Conservation (phyloP, 1,140 invertebrate species). For the Caenorhabditis brenneri region DNA sequence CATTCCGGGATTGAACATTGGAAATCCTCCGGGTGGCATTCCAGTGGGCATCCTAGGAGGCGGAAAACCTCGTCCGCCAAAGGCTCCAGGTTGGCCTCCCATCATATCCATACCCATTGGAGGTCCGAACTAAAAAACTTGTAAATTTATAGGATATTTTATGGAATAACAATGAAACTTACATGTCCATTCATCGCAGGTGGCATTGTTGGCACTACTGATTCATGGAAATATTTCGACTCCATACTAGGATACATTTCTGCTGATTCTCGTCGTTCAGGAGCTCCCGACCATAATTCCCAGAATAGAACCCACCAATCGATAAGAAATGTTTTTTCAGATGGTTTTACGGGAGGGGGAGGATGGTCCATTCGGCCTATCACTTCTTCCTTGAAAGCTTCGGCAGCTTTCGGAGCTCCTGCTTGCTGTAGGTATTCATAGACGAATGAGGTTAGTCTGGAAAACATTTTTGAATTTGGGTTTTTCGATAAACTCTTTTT, state of each 20-base stretch:
- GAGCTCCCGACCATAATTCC: constrained; percentile 64
- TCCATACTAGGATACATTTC: constrained; percentile 53
- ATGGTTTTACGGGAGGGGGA: background rate
- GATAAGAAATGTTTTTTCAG: constrained; percentile 48
- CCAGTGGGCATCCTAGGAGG: background rate
- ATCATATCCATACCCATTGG: constrained; percentile 50
- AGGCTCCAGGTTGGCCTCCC: constrained; percentile 24
- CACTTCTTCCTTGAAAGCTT: constrained; percentile 48
- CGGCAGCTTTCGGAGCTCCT: constrained; percentile 45
- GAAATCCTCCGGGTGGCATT: constrained; percentile 1
- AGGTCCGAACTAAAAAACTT: constrained; percentile 26
- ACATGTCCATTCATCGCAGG: constrained; percentile 36
- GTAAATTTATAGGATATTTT: background rate
- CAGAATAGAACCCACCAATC: constrained; percentile 57
- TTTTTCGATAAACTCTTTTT: no score
- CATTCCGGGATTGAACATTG: constrained; percentile 41
- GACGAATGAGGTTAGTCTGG: constrained; percentile 29
- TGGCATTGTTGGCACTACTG: no score
- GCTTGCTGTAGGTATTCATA: constrained; percentile 43
- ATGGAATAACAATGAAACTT: constrained; percentile 6
- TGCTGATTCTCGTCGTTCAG: constrained; percentile 58
- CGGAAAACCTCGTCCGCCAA: background rate
- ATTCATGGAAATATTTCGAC: constrained; percentile 58
- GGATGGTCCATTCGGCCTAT: background rate
- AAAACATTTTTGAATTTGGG: background rate